phyloP scores from a whole-genome alignment of 2,797 vertebrate species.

The Gephyroberyx darwinii region DNA sequence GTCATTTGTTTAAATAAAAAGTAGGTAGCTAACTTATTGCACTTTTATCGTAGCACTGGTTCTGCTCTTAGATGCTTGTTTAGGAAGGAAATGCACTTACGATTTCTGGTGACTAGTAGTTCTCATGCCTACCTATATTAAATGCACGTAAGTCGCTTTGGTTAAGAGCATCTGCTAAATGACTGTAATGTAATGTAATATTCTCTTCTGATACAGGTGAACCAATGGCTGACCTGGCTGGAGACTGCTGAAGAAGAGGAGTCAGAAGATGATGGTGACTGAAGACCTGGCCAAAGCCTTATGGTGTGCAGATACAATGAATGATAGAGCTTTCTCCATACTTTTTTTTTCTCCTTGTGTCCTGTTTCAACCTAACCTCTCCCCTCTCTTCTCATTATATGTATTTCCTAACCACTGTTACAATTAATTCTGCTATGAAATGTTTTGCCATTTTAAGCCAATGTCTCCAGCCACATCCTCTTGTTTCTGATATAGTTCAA shows the following conservation, averaged over 20 bases:
- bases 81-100: too few species aligned
- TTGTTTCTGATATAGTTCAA: conserved; percentile 10
- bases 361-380: conserved; percentile 1
- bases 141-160: too few species aligned
- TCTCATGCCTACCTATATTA: too few species aligned
- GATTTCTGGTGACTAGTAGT: too few species aligned
- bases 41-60: too few species aligned
- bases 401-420: conserved; percentile 89
- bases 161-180: too few species aligned
- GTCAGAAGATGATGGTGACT: conserved; percentile 98
- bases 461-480: conserved; percentile 77
- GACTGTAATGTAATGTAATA: too few species aligned
- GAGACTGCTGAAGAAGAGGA: conserved; percentile 99
- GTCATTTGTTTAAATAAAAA: too few species aligned
- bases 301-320: conserved; percentile 87
- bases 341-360: conserved; percentile 9
- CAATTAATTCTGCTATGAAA: conserved; percentile 74
- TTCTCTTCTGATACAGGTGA: conserved; percentile 84
- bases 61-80: too few species aligned
- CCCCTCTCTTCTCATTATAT: conserved; percentile 22
- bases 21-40: too few species aligned
- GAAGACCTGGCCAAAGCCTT: conserved; percentile 87
- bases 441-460: conserved; percentile 88
- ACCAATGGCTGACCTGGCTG: conserved; percentile 99
- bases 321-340: conserved; percentile 23